These are phyloP conservation scores for Philopotamus ludificatus DNA, from an alignment of 1,140 invertebrate species.

Conservation along the genomic window DNA sequence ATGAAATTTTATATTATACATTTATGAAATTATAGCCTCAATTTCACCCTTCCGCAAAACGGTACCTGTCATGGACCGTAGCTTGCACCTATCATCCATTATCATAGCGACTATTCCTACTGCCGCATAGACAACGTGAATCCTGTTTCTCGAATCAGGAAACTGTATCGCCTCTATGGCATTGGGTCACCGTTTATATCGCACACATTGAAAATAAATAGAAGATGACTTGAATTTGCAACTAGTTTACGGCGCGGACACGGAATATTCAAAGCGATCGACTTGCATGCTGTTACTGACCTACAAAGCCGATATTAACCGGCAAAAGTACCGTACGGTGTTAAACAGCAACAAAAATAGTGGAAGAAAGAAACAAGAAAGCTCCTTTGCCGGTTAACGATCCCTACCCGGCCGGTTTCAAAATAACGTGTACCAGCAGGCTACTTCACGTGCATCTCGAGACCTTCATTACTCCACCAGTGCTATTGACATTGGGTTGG, in stretches of 20 bases:
- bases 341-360: conserved; percentile 35
- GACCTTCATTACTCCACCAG: conserved; percentile 16
- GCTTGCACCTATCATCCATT: no score
- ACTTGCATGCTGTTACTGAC: conserved; percentile 12
- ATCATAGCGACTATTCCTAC: no score
- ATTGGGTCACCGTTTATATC: no score
- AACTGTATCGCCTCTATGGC: no score
- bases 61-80: no score
- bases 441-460: background rate
- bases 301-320: conserved; percentile 15
- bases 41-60: no score
- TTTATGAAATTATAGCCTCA: no score
- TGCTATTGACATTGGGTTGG: conserved; percentile 29
- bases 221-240: background rate
- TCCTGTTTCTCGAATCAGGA: no score
- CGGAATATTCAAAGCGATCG: conserved; percentile 17
- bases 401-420: conserved; percentile 28
- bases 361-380: conserved; percentile 25
- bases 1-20: no score
- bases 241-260: background rate
- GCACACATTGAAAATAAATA: no score
- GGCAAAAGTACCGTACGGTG: conserved; percentile 31
- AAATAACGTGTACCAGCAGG: background rate
- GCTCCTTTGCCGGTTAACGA: conserved; percentile 22
- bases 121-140: no score